Evolutionary conservation across 1,140 invertebrate genomes (phyloP), one percentile per base, ranked within the genome.

Genomic region (Mamestra configurata): DNA sequence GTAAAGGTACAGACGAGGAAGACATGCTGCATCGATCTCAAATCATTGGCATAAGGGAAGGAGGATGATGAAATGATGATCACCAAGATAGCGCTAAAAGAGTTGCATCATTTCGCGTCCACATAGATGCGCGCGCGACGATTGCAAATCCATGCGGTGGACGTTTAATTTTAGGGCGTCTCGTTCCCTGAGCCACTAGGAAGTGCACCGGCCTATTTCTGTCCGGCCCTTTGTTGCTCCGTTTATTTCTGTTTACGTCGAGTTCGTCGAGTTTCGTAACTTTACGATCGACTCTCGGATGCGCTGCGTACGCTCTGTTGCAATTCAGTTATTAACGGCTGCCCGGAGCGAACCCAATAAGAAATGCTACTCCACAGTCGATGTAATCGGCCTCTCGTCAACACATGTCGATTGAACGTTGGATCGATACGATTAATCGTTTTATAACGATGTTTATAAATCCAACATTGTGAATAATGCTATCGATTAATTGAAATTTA

Each of bases 241-340:
- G 85, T 86, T 88, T 93, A 91, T 93, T 92, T 93, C 88, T 90
- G 89, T 92, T 88, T 89, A 90, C 84, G 86, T 88, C 88, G 82
- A 64, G 89, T 93, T 93, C 84, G 86, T 88, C 88, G 82, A 64
- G 89, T 93, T 93, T 93, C 92, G 92, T 92, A 93, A 92, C 78
- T 92, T 93, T 93, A 93, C 91, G 88, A 91, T 82, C 84, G 83
- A 79, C 72, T 72, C 78, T 86, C 80, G 83, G 88, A 90, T 88
- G 92, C 86, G 87, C 80, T 57, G 84, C 85, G 83, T 83, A 83
- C 84, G 79, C 71, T 51, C 80, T 88, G 85, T 86, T 86, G 87
- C 86, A 89, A 88, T n/a, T n/a, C 84, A 83, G 83, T 87, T 91
- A 92, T 92, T 91, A 92, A 86, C 88, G 85, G 87, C 83, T 84